Percentiles rank a stretch among this genome's conserved stretches.
Conservation (phyloP, 2,888 invertebrate species). For the Anagyrus pseudococci region DNA sequence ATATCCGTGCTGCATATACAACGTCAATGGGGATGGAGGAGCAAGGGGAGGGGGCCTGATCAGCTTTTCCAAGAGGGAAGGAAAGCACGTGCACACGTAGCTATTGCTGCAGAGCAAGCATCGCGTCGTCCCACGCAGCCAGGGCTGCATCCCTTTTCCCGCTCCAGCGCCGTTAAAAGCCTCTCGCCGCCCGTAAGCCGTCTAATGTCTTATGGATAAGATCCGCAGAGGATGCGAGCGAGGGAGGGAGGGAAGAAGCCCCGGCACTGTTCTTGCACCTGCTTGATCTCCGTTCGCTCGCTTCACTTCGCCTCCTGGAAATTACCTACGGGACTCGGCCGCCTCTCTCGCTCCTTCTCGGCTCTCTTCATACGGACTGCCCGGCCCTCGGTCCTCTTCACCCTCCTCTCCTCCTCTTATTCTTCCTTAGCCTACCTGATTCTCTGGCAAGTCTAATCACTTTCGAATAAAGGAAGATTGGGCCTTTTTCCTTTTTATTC, state of each 20-base stretch:
- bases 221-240: background rate
- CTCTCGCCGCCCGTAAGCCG: conserved; percentile 16
- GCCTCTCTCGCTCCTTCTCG: conserved; percentile 35
- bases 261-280: too few relatives aligned
- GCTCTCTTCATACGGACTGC: conserved; percentile 40
- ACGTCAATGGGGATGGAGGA: background rate
- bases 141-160: conserved; percentile 16
- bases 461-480: conserved; percentile 37
- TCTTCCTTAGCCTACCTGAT: background rate
- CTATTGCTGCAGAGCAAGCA: background rate
- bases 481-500: too few relatives aligned
- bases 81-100: background rate
- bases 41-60: conserved; percentile 1
- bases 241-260: background rate
- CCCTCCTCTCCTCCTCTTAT: background rate
- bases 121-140: background rate
- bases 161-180: conserved; percentile 18
- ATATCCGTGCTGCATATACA: background rate
- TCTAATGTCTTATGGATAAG: conserved; percentile 35
- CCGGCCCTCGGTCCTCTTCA: conserved; percentile 15
- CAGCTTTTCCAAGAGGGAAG: conserved; percentile 8
- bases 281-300: conserved; percentile 32
- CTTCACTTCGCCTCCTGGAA: conserved; percentile 30
- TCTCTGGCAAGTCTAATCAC: conserved; percentile 32
- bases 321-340: conserved; percentile 41